Evolutionary conservation across 2,888 invertebrate species (phyloP).

Genomic region (Agriopis marginaria): DNA sequence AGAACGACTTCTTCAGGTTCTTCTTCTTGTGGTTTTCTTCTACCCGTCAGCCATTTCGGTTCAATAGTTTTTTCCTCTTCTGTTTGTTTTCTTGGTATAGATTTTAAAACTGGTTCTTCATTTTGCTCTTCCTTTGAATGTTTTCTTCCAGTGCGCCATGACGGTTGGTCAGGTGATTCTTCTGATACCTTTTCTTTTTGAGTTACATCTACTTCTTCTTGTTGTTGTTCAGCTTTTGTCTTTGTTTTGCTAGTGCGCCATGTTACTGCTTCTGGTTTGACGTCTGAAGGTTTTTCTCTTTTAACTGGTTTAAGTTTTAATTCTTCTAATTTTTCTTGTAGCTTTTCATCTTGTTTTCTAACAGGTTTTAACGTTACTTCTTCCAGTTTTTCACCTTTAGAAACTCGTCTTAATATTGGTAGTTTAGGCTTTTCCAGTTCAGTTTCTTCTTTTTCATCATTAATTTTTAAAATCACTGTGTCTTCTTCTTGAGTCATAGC

Average conservation of each 20-base stretch:
- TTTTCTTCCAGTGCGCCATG: slow-evolving; percentile 49
- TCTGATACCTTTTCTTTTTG: slow-evolving; percentile 50
- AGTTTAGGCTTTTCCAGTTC: slow-evolving; percentile 12
- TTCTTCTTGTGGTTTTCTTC: slow-evolving; percentile 51
- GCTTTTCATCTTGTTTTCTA: slow-evolving; percentile 24
- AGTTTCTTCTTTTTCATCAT: slow-evolving; percentile 51
- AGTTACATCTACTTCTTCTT: slow-evolving; percentile 51
- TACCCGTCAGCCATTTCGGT: slow-evolving; percentile 56
- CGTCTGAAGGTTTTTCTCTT: slow-evolving; percentile 41
- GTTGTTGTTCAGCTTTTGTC: slow-evolving; percentile 45
- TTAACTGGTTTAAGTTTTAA: slow-evolving; percentile 67
- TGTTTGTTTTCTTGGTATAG: slow-evolving; percentile 49
- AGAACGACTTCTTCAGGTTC: slow-evolving; percentile 56
- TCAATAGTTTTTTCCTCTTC: slow-evolving; percentile 53
- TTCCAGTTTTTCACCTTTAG: slow-evolving; percentile 27
- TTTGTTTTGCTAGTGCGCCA: slow-evolving; percentile 56
- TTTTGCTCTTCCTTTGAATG: slow-evolving; percentile 48
- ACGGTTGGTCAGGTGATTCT: slow-evolving; percentile 51
- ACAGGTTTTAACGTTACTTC: slow-evolving; percentile 8
- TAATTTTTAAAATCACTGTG: slow-evolving; percentile 81
- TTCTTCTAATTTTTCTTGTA: slow-evolving; percentile 68
- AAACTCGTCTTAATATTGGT: slow-evolving; percentile 10
- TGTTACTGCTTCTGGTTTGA: slow-evolving; percentile 58
- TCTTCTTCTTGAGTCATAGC: slow-evolving; percentile 86
- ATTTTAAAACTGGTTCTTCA: slow-evolving; percentile 39